Percentiles rank a stretch among this genome's conserved stretches.
phyloP scores from a whole-genome alignment of 2,888 invertebrate genomes.

The Gerosis bhagava region DNA sequence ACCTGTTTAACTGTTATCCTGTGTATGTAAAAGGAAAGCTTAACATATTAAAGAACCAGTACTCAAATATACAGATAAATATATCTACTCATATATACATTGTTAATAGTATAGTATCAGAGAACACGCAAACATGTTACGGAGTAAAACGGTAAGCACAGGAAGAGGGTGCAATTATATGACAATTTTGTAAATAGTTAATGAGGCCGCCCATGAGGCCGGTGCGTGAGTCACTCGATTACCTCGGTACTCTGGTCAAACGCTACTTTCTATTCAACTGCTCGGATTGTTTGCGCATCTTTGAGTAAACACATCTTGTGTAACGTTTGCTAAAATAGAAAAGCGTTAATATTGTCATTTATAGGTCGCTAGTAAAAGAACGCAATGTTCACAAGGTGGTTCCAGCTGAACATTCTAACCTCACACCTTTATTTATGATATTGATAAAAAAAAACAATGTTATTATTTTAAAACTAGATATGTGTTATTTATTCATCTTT shows the following conservation, averaged over 20 bases:
- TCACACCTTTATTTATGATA: no score
- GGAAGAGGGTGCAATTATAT: conserved; percentile 55
- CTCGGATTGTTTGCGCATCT: conserved; percentile 53
- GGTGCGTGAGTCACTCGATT: conserved; percentile 64
- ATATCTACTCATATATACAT: no score
- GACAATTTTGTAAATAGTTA: conserved; percentile 58
- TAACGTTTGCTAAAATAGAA: conserved; percentile 72
- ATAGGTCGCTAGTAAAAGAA: neutral
- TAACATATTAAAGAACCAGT: no score
- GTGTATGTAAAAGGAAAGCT: conserved; percentile 5
- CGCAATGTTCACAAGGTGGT: conserved; percentile 2
- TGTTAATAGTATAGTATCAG: conserved; percentile 6
- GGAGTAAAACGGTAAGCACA: conserved; percentile 45
- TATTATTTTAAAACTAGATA: no score
- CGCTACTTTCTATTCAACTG: conserved; percentile 69
- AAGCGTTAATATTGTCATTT: conserved; percentile 52
- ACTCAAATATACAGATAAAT: no score
- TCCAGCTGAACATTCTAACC: neutral
- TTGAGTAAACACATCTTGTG: conserved; percentile 56
- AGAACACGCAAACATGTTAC: conserved; percentile 8
- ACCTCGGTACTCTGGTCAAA: conserved; percentile 39
- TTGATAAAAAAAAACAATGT: no score
- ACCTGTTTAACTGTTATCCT: no score
- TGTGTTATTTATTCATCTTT: no score
- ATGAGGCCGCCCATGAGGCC: conserved; percentile 42